These are phyloP conservation scores for Crambe crambe DNA, from an alignment of 37 sponge, comb jelly and placozoan genomes.

Conservation along the genomic window DNA sequence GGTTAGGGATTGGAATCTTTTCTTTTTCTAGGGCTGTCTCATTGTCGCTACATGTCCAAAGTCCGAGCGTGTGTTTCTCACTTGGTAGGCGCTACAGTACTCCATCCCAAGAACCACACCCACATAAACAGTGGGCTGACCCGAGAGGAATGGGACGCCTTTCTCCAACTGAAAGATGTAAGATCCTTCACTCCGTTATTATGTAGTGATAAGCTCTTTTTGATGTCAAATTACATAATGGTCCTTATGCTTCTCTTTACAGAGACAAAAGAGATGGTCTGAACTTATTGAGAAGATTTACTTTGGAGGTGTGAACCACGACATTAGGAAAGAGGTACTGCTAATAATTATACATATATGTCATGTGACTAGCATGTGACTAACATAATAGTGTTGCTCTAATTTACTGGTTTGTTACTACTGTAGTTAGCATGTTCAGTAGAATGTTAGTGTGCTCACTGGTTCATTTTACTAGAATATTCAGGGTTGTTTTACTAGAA, in stretches of 20 bases:
- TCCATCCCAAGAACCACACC: background rate
- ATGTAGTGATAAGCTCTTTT: background rate
- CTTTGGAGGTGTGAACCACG: conserved; percentile 59
- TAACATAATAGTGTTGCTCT: too few species aligned
- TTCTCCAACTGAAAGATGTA: conserved; percentile 11
- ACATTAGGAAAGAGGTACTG: conserved; percentile 71
- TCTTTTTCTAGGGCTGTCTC: conserved; percentile 83
- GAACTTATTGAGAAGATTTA: conserved; percentile 56
- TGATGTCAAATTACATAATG: background rate
- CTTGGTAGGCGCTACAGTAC: conserved; percentile 38
- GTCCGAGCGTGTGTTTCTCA: conserved; percentile 69
- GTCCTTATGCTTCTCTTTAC: background rate
- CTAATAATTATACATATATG: too few species aligned
- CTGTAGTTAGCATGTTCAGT: too few species aligned
- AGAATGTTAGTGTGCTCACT: too few species aligned
- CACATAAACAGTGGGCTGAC: background rate
- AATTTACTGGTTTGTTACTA: too few species aligned
- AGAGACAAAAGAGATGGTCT: conserved; percentile 2
- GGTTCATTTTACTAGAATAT: too few species aligned
- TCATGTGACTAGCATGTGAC: too few species aligned
- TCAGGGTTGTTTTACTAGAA: too few species aligned
- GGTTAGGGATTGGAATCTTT: too few species aligned
- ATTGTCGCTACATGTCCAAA: conserved; percentile 85
- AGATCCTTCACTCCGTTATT: background rate
- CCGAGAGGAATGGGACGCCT: conserved; percentile 37